Evolutionary conservation across 92 coral and sea anemone species (phyloP).

Genomic region (Phenganax stokvisi): DNA sequence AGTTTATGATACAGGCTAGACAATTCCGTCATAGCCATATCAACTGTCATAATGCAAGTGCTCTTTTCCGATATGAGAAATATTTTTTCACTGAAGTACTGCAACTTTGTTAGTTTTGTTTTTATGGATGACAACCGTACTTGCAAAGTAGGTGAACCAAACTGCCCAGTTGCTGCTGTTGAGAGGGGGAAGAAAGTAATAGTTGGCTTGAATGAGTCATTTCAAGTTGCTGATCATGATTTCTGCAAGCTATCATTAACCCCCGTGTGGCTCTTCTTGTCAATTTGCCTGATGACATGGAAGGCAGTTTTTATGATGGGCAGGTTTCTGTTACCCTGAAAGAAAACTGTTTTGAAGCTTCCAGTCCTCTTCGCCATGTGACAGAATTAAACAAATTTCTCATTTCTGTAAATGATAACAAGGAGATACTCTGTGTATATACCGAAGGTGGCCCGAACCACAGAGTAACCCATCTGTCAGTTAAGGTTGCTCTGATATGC

Average conservation of each 20-base stretch:
- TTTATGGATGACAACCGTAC: background rate
- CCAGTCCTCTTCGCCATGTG: constrained; percentile 35
- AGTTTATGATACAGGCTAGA: too few species aligned
- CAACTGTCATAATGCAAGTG: background rate
- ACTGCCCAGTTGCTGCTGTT: constrained; percentile 6
- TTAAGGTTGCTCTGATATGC: too few species aligned
- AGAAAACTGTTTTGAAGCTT: constrained; percentile 22
- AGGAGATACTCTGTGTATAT: background rate
- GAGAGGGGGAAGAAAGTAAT: constrained; percentile 1
- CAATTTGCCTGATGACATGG: constrained; percentile 15
- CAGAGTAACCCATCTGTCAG: background rate
- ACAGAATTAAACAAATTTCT: constrained; percentile 22
- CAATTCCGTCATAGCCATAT: background rate
- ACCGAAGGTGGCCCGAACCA: background rate
- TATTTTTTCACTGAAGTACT: background rate
- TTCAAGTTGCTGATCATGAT: constrained; percentile 36
- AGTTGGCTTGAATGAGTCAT: background rate
- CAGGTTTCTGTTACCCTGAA: constrained; percentile 8
- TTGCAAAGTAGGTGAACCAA: constrained; percentile 14
- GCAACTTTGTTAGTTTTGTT: constrained; percentile 6
- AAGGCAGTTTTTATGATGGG: constrained; percentile 12
- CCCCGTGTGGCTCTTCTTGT: constrained; percentile 32
- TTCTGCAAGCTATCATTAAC: constrained; percentile 28
- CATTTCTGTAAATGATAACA: constrained; percentile 22
- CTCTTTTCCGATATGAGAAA: background rate